Conservation (phyloP, 2,888 invertebrate genomes). For the Trachelus stipa region DNA sequence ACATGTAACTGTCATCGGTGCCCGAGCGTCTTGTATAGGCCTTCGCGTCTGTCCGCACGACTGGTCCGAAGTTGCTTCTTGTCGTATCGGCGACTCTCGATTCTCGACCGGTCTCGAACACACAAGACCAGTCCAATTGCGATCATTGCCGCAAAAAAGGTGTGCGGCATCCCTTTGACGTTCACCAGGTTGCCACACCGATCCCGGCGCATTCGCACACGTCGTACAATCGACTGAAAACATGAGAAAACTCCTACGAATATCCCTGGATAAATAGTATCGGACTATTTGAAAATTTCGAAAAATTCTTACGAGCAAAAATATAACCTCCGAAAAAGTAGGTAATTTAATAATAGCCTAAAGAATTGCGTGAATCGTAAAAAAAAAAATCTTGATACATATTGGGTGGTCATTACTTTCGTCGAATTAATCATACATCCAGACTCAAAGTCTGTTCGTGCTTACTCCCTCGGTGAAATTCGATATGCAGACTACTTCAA, state of each 20-base stretch:
- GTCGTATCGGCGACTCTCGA: slow-evolving; percentile 39
- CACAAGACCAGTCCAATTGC: slow-evolving; percentile 53
- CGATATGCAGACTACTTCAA: background rate
- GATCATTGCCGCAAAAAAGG: slow-evolving; percentile 57
- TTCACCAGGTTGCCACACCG: background rate
- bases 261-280: background rate
- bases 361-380: background rate
- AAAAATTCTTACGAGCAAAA: background rate
- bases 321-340: background rate
- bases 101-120: slow-evolving; percentile 38
- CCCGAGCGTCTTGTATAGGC: slow-evolving; percentile 30
- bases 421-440: background rate
- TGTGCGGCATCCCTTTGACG: slow-evolving; percentile 48
- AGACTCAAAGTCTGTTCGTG: background rate
- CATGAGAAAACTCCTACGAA: background rate
- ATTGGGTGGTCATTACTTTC: background rate
- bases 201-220: slow-evolving; percentile 1
- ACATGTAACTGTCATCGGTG: slow-evolving; percentile 64
- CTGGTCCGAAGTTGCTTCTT: slow-evolving; percentile 11
- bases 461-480: background rate
- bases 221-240: background rate
- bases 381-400: background rate
- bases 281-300: background rate
- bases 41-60: slow-evolving; percentile 23
- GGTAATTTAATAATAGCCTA: background rate